Percentiles rank a stretch among this genome's conserved stretches.
phyloP scores from a whole-genome alignment of 2,797 vertebrate species.

The Sebastes umbrosus region DNA sequence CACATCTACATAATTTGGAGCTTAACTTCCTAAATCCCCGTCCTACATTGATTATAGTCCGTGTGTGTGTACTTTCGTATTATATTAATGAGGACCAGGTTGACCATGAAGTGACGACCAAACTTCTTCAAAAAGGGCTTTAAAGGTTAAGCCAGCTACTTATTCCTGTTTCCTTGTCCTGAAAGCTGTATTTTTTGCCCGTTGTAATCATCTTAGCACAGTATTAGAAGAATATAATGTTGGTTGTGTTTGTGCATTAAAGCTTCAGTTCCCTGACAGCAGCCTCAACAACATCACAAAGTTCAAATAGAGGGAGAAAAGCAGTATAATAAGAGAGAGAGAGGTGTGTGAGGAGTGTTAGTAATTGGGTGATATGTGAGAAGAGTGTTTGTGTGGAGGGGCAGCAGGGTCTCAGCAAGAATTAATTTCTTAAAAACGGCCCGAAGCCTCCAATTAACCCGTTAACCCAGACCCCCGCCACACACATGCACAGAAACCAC shows the following conservation, averaged over 20 bases:
- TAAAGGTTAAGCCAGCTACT: background rate
- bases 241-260: background rate
- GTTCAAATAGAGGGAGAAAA: background rate
- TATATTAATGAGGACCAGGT: background rate
- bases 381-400: constrained; percentile 8
- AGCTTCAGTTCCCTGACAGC: background rate
- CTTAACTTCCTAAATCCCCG: background rate
- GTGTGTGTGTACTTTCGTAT: background rate
- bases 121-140: background rate
- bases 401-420: constrained; percentile 10
- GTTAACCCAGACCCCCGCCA: background rate
- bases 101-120: background rate
- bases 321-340: background rate
- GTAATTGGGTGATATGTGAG: constrained; percentile 55
- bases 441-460: constrained; percentile 63
- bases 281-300: background rate
- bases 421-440: constrained; percentile 42
- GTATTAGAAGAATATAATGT: background rate
- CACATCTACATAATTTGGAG: background rate
- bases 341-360: background rate
- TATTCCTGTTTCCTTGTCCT: background rate
- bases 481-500: background rate
- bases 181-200: background rate
- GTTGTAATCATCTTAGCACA: background rate
- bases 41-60: background rate